Base-by-base conservation (phyloP, 2,113 vertebrate genomes). In the Galemys pyrenaicus region DNA sequence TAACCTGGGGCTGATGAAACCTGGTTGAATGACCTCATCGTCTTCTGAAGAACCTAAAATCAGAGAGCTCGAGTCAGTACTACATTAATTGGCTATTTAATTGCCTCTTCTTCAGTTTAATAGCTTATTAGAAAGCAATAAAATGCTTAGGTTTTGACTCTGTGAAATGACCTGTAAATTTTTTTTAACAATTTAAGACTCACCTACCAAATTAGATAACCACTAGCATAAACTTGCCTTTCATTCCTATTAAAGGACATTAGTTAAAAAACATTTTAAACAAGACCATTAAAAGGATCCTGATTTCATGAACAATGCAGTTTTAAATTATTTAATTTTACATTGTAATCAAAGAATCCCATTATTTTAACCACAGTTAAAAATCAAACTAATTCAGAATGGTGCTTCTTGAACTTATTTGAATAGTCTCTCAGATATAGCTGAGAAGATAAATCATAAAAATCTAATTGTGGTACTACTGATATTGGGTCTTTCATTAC, bases 21-120 rank as follows among this genome's bases (percentile, higher is more conserved):
- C 98, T 98, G 98, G 98, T 98, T 98, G 97, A 98, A 97, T 97
- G 98, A 98, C 98, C 98, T 99, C 98, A 98, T 99, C 97, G 28
- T 99, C 98, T 98, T 98, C 98, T 97, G 97, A 98, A 97, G 97
- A 98, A 98, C 98, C 98, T 99, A 98, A 97, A 99, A 98, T 98
- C 96, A 99, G 97, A 98, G 97, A 99, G 96, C 94, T 97, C 96
- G 96, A 98, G 98, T 99, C 97, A 98, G 98, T 98, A 97, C 97
- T 94, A 92, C 68, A 95, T 93, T 96, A 96, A 94, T 78, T 95
- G 90, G 93, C 92, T 97, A 94, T 98, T 98, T 97, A 98, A 98
- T 97, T 98, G 97, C 94, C 97, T 95, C 97, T 97, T 97, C 95
- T 98, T 95, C 95, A 97, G 95, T 96, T 98, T 97, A 98, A 97